Evolutionary conservation across 2,888 invertebrate species (phyloP).

Genomic region (Tetragonisca angustula): DNA sequence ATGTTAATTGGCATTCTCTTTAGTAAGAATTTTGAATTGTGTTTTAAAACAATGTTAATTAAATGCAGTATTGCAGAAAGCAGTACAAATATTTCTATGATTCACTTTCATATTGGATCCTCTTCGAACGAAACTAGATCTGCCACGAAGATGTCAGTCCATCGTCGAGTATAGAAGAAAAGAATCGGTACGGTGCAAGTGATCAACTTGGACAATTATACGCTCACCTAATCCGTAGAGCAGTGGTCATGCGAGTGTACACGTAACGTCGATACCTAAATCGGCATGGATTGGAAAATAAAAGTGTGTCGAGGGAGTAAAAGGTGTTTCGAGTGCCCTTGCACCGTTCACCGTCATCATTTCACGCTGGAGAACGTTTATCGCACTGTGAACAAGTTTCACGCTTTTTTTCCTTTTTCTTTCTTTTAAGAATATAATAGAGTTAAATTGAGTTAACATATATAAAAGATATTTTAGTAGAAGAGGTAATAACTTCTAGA

Average conservation of each 20-base stretch:
- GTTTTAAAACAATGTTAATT: too few relatives aligned
- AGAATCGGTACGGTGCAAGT: constrained; percentile 1
- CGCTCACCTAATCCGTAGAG: constrained; percentile 32
- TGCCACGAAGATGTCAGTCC: constrained; percentile 3
- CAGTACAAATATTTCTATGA: too few relatives aligned
- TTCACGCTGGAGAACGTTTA: constrained; percentile 9
- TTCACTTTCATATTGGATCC: not conserved
- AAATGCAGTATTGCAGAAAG: too few relatives aligned
- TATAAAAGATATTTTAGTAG: too few relatives aligned
- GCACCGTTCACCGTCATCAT: constrained; percentile 27
- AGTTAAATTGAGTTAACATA: too few relatives aligned
- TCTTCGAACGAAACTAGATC: constrained; percentile 18
- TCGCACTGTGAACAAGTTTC: not conserved
- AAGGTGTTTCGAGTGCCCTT: constrained; percentile 59
- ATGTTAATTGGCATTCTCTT: too few relatives aligned
- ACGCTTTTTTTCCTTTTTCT: not conserved
- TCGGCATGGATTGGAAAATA: constrained; percentile 68
- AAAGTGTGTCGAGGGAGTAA: constrained; percentile 66
- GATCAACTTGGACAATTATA: constrained; percentile 33
- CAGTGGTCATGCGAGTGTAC: constrained; percentile 50
- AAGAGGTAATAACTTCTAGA: too few relatives aligned
- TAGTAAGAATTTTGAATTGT: too few relatives aligned
- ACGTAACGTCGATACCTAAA: constrained; percentile 71
- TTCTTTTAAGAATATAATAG: not conserved
- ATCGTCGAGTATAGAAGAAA: not conserved